phyloP scores from a whole-genome alignment of 2,113 vertebrate species.

The Nesogale talazaci region DNA sequence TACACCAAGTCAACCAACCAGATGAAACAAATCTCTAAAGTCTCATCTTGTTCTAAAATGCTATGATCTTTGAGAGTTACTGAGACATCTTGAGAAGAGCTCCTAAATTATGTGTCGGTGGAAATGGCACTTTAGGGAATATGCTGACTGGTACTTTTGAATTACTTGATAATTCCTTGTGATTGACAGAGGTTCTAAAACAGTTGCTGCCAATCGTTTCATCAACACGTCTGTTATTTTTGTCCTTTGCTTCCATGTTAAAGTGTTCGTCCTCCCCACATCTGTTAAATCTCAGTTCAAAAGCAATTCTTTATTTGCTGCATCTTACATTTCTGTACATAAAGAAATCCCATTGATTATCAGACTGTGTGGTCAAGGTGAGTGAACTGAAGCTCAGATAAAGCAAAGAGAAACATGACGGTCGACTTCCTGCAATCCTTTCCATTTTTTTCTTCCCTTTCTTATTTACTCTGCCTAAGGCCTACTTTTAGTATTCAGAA shows the following conservation, averaged over 20 bases:
- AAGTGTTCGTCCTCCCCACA: too few species aligned
- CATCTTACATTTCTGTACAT: background rate
- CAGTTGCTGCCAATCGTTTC: background rate
- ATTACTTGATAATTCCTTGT: constrained; percentile 46
- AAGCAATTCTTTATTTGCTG: background rate
- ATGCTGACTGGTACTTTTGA: constrained; percentile 38
- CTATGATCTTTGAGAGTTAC: background rate
- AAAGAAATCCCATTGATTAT: background rate
- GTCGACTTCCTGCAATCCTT: background rate
- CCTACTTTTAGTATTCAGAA: background rate
- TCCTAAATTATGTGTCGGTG: constrained; percentile 16
- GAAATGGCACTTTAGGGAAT: background rate
- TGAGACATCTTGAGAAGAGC: constrained; percentile 35
- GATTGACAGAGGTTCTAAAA: constrained; percentile 8
- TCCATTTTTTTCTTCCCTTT: background rate
- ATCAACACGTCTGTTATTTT: background rate
- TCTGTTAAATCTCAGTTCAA: too few species aligned
- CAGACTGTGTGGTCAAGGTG: background rate
- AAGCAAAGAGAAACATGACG: background rate
- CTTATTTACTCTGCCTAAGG: background rate
- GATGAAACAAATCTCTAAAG: constrained; percentile 54
- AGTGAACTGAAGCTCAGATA: background rate
- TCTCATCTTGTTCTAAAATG: constrained; percentile 66
- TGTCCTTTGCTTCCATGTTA: too few species aligned
- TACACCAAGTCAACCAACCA: constrained; percentile 55